phyloP scores from a whole-genome alignment of 2,888 invertebrate species.

The Nudaria mundana region DNA sequence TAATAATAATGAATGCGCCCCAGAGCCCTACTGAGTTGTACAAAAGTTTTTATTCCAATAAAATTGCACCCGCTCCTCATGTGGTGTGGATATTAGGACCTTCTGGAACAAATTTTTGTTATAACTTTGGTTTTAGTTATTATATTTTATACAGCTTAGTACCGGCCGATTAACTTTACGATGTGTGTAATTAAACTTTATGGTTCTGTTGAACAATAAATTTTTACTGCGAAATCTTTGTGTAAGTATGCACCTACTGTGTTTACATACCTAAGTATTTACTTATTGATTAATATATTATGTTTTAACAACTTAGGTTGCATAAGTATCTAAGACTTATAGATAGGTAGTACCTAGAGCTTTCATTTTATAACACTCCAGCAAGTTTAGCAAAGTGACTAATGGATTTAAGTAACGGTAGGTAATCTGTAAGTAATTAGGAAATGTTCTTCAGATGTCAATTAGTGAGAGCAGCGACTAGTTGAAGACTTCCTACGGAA shows the following conservation, averaged over 20 bases:
- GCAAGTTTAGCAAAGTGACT: conserved; percentile 37
- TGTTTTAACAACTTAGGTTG: too few relatives aligned
- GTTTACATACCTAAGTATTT: too few relatives aligned
- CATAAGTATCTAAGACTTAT: too few relatives aligned
- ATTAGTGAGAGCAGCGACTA: conserved; percentile 53
- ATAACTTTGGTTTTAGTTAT: conserved; percentile 50
- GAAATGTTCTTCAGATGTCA: conserved; percentile 48
- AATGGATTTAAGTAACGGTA: conserved; percentile 47
- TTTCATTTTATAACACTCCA: conserved; percentile 13
- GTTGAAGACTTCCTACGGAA: conserved; percentile 49
- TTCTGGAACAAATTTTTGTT: conserved; percentile 46
- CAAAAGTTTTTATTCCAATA: conserved; percentile 64
- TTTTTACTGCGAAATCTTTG: conserved; percentile 12
- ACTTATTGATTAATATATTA: too few relatives aligned
- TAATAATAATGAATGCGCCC: conserved; percentile 70
- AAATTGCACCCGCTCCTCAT: conserved; percentile 59
- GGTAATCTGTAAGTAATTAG: conserved; percentile 55
- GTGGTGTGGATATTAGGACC: conserved; percentile 53
- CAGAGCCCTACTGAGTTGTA: conserved; percentile 59
- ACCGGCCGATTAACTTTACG: conserved; percentile 68
- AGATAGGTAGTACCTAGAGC: neutral
- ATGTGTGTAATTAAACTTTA: conserved; percentile 62
- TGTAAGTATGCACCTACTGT: conserved; percentile 23
- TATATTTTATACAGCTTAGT: conserved; percentile 56
- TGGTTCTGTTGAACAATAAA: conserved; percentile 16